Percentiles rank a stretch among this genome's conserved stretches.
phyloP scores from a whole-genome alignment of 1,140 invertebrate genomes.

The Ceratosolen solmsi region DNA sequence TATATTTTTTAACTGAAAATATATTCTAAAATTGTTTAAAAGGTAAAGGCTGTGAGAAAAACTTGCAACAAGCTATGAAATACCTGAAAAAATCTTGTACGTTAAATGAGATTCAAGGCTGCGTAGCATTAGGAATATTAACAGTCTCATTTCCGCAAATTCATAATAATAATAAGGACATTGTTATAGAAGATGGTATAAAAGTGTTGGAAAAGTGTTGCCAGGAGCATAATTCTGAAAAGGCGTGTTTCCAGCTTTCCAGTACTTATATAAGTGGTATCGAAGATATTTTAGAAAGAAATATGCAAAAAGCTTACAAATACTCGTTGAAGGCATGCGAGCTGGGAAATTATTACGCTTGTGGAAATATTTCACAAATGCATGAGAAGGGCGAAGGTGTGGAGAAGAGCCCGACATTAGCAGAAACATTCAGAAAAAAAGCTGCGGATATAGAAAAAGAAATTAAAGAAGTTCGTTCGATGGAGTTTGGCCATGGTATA shows the following conservation, averaged over 20 bases:
- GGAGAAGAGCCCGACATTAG: slow-evolving; percentile 80
- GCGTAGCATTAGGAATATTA: slow-evolving; percentile 84
- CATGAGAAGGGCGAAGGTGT: slow-evolving; percentile 83
- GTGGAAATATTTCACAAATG: slow-evolving; percentile 90
- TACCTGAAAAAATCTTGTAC: slow-evolving; percentile 89
- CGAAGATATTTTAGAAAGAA: slow-evolving; percentile 75
- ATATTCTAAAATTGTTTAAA: background rate
- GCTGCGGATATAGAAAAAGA: slow-evolving; percentile 73
- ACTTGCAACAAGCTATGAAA: slow-evolving; percentile 72
- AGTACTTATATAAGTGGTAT: slow-evolving; percentile 84
- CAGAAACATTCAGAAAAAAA: slow-evolving; percentile 81
- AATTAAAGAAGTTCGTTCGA: background rate
- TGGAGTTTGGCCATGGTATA: background rate
- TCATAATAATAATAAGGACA: slow-evolving; percentile 69
- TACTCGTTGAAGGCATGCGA: slow-evolving; percentile 85
- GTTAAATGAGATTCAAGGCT: slow-evolving; percentile 79
- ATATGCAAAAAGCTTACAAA: slow-evolving; percentile 84
- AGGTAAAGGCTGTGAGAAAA: slow-evolving; percentile 62
- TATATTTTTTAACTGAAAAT: no score
- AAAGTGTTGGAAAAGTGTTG: slow-evolving; percentile 83
- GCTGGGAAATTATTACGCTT: slow-evolving; percentile 86
- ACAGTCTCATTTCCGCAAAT: slow-evolving; percentile 73
- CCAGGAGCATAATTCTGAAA: slow-evolving; percentile 76
- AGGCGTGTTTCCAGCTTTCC: slow-evolving; percentile 87
- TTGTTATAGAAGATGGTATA: slow-evolving; percentile 73